Evolutionary conservation across 2,797 vertebrate genomes (phyloP), one percentile per base, ranked within the genome.

Genomic region (Psittacula echo): DNA sequence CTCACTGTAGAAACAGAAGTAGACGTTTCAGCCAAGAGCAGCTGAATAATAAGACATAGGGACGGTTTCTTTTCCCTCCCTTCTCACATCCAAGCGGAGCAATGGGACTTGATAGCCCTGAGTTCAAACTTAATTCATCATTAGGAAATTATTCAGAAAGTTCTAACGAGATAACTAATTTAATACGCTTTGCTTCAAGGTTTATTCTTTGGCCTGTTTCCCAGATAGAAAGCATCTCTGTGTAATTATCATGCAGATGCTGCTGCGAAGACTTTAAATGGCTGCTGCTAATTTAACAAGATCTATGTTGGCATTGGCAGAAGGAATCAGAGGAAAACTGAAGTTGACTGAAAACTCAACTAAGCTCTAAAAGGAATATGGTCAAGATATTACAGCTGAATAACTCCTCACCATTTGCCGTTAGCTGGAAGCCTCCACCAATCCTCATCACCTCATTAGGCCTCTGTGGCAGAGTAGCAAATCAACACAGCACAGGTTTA

Each of bases 161-260:
- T 96, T 97, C 95, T 97, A 97, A 98, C 74, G 81, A 97, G 97
- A 97, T 97, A 98, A 98, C 98, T 97, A 97, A 98, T 98, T 97
- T 97, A 98, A 97, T 97, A 97, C 84, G 96, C 96, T 98, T 96
- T 96, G 97, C 98, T 98, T 97, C 97, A 96, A 98, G 97, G 98
- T 98, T 98, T 97, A 97, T 97, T 97, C 96, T 89, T 97, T 98
- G 98, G 98, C 97, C 60, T 54, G 87, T 82, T 97, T 98, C 98
- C 98, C 98, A 96, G 98, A 96, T 96, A 95, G 24, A 97, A 97
- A 97, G 95, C 91, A 94, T 98, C 97, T 98, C 97, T 94, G 60
- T 93, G 94, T 91, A 97, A 98, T 97, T 97, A 97, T 85, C 94
- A 97, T 93, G 96, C 97, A 98, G 98, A 98, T 98, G 97, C 96